Evolutionary conservation across 2,797 vertebrate genomes (phyloP), one percentile per base, ranked within the genome.

Genomic region (Momotus momota): DNA sequence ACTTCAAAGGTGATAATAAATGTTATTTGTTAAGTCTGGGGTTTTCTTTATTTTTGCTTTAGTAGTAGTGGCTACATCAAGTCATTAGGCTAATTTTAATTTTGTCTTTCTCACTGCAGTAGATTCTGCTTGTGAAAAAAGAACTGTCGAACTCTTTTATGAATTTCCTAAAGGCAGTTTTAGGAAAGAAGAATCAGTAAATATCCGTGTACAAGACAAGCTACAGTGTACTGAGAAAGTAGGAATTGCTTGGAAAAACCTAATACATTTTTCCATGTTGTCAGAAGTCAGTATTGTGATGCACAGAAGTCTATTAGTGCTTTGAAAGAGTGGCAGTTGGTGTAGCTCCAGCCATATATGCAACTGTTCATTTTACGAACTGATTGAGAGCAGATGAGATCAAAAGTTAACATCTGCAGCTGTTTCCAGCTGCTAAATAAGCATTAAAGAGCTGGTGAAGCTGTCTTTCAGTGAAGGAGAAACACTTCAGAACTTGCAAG

Each of bases 331-430:
- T 64, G 74, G 48, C 80, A 81, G 51, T 80, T 87, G 52, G 17
- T 86, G 73, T 31, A 79, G 57, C 64, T 95, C 81, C 89, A 95
- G 86, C 83, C 29, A 14, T 72, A 51, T 57, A 15, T 19, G 35
- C 72, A 91, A 88, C 43, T 2, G 0, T 85, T 86, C 71, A 43
- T 91, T 90, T 88, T 48, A 49, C 78, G 84, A 65, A 84, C 23
- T 96, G 89, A 95, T 88, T 94, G 90, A 86, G 92, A 93, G 85
- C 94, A 97, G 93, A 93, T 91, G 88, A 96, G 88, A 95, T 94
- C 87, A 94, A 85, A 94, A 93, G 75, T 86, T 95, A 90, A 91
- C 79, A 70, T 91, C 78, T 95, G 91, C 83, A 89, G 95, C 93
- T 75, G 54, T 93, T 96, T 92, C 77, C 83, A 65, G 74, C 65